Evolutionary conservation across 2,113 vertebrate species (phyloP).

Genomic region (Athene noctua): DNA sequence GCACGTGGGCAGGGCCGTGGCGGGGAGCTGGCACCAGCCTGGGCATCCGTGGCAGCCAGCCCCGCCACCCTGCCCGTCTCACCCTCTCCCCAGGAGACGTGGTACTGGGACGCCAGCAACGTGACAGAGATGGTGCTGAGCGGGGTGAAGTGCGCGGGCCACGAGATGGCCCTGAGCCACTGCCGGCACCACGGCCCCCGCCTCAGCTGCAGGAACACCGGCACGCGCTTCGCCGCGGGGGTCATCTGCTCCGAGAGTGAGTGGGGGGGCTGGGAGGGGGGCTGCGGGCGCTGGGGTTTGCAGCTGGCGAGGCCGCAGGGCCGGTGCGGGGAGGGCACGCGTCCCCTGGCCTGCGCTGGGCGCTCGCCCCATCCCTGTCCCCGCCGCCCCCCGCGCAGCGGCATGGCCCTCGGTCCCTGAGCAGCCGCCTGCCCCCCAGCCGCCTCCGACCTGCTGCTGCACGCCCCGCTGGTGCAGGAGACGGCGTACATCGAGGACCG

Average conservation of each 20-base stretch:
- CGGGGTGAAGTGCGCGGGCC: constrained; percentile 87
- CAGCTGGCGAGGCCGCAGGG: too few relatives aligned
- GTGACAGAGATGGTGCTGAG: constrained; percentile 91
- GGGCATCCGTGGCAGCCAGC: not conserved
- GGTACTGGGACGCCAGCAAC: constrained; percentile 97
- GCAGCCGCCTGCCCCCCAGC: constrained; percentile 69
- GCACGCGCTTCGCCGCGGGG: constrained; percentile 85
- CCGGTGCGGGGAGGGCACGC: accelerated
- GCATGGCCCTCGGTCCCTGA: not conserved
- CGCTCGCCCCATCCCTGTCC: accelerated
- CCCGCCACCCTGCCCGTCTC: not conserved
- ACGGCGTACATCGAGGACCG: constrained; percentile 95
- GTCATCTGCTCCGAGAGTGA: constrained; percentile 99
- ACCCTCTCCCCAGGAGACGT: constrained; percentile 85
- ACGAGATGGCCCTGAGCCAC: constrained; percentile 87
- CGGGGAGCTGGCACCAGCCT: not conserved
- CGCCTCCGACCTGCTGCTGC: constrained; percentile 90
- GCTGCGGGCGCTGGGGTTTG: accelerated
- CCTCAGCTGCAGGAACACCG: constrained; percentile 84
- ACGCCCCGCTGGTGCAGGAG: constrained; percentile 90
- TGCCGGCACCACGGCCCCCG: constrained; percentile 84
- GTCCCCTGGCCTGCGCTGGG: accelerated
- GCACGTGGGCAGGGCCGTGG: accelerated
- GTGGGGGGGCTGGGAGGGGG: not conserved
- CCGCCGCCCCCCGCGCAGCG: not conserved